Base-by-base conservation (phyloP, 2,797 vertebrate species). In the Sardinella longiceps region DNA sequence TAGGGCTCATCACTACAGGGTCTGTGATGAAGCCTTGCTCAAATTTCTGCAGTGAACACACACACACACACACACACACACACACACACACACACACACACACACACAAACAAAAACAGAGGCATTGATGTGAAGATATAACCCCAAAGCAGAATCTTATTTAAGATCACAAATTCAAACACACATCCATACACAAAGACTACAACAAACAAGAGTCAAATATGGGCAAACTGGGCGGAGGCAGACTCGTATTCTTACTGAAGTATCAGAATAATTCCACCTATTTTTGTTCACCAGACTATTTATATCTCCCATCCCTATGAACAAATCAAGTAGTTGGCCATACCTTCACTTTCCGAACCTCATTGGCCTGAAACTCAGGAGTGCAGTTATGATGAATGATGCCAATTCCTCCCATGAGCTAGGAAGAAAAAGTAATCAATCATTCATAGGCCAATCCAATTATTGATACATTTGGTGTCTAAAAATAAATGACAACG, bases 381-480 rank as follows among this genome's bases (percentile, higher is more conserved):
- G 97, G 96, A 12, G 97, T 97, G 84, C 97, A 98, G 93, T 99
- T 99, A 91, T 99, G 97, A 90, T 99, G 97, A 89, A 99, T 98
- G 90, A 99, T 97, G 87, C 97, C 97, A 60, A 99, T 98, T 37
- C 97, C 97, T 14, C 97, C 97, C 97, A 97, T 98, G 70, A 99
- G 93, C 97, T 98, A 90, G 86, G 74, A 87, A 28, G 89, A 11
- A 83, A 11, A 81, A 83, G 74, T 81, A 88, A 82, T 80, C 88
- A 90, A 85, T 88, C 5, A n/a, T n/a, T n/a, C n/a, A 86, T 25
- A 77, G 15, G 39, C 30, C 66, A 37, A 74, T 74, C 33, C 33
- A 74, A 74, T 39, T 39, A 74, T 15, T 18, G 33, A 74, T 39
- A 39, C 33, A 74, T 18, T 20, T 74, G n/a, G 25, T 70, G 30